Percentiles rank a stretch among this genome's conserved stretches.
Conservation (phyloP, 2,113 vertebrate species). For the Scolopax mira region DNA sequence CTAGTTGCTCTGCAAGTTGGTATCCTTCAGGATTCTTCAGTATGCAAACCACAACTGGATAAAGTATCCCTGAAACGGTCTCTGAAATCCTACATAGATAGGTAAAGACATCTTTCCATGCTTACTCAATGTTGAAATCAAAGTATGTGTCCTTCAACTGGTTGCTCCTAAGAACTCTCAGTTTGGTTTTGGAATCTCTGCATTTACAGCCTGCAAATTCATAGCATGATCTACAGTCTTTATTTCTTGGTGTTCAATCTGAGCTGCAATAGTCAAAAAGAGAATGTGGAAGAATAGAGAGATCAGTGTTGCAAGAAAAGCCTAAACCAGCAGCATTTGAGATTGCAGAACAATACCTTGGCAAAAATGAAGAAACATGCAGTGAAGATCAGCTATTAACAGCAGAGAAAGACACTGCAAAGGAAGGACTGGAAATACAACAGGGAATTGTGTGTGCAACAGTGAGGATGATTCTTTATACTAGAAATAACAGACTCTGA, state of each 20-base stretch:
- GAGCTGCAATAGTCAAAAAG: not conserved
- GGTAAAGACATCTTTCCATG: not conserved
- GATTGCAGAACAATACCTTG: not conserved
- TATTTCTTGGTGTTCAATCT: not conserved
- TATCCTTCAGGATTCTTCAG: not conserved
- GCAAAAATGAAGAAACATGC: not conserved
- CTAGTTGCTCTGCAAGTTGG: not conserved
- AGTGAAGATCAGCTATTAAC: not conserved
- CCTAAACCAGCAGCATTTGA: not conserved
- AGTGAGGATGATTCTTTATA: not conserved
- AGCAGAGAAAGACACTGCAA: not conserved
- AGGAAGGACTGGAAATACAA: not conserved
- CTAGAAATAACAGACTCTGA: not conserved
- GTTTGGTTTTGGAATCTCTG: not conserved
- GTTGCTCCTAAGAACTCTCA: not conserved
- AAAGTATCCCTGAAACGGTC: not conserved
- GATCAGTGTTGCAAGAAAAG: not conserved
- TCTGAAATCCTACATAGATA: not conserved
- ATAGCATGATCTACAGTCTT: not conserved
- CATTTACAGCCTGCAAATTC: not conserved
- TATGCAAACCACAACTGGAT: not conserved
- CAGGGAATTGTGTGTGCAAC: not conserved
- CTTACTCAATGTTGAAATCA: not conserved
- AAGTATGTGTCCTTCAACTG: not conserved
- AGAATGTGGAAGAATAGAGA: not conserved